Evolutionary conservation across 1,140 invertebrate species (phyloP).

Genomic region (Pseudomyrmex dendroicus): DNA sequence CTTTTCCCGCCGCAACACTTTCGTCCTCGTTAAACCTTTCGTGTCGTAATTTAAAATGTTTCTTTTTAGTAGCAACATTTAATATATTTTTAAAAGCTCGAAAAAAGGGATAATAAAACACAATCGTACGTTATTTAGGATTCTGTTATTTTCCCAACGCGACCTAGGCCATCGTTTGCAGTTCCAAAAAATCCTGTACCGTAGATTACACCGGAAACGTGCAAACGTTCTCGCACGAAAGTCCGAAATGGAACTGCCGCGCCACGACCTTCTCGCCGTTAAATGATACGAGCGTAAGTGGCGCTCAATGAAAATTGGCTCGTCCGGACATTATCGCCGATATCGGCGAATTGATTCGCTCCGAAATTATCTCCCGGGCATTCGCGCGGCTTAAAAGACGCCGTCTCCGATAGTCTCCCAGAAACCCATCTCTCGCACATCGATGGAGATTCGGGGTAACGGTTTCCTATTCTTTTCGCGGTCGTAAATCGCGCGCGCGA

Average conservation of each 20-base stretch:
- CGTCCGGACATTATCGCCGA: slow-evolving; percentile 44
- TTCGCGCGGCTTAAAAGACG: slow-evolving; percentile 31
- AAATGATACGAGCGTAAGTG: slow-evolving; percentile 42
- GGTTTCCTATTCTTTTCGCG: slow-evolving; percentile 49
- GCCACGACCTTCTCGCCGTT: slow-evolving; percentile 13
- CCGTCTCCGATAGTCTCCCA: background rate
- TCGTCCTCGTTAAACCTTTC: background rate
- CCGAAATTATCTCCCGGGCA: slow-evolving; percentile 19
- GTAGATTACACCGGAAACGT: slow-evolving; percentile 11
- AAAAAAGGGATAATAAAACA: background rate
- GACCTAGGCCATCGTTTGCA: too few species aligned
- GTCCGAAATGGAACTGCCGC: slow-evolving; percentile 3
- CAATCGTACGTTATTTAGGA: background rate
- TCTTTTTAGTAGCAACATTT: background rate
- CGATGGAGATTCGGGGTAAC: background rate
- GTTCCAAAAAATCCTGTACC: background rate
- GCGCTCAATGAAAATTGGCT: slow-evolving; percentile 31
- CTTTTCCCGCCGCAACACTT: background rate
- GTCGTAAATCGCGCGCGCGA: slow-evolving; percentile 54
- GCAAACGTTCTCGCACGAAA: background rate
- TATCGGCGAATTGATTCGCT: slow-evolving; percentile 47
- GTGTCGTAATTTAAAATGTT: background rate
- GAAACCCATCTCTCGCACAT: too few species aligned
- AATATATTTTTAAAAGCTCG: too few species aligned
- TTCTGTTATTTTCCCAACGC: background rate